These are phyloP conservation scores for Drosophila algonquin DNA, from an alignment of 2,888 invertebrate genomes.

Conservation along the genomic window DNA sequence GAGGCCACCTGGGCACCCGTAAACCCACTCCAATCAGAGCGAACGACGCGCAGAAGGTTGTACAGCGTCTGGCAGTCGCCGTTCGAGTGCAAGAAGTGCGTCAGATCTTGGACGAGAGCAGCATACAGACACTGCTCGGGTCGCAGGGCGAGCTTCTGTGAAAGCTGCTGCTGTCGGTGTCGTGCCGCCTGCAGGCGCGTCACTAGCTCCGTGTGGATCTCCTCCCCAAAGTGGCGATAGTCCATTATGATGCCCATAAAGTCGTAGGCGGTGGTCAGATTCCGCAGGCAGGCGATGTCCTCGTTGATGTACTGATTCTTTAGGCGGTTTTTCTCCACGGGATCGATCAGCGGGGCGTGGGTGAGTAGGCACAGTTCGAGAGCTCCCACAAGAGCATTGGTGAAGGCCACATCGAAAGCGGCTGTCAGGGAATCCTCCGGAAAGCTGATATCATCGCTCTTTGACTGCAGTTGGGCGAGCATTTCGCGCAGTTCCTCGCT, in stretches of 20 bases:
- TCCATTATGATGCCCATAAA: slow-evolving; percentile 82
- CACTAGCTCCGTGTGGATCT: slow-evolving; percentile 70
- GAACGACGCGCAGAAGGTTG: slow-evolving; percentile 64
- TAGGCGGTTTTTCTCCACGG: slow-evolving; percentile 90
- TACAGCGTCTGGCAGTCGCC: slow-evolving; percentile 75
- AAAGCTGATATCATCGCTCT: slow-evolving; percentile 1
- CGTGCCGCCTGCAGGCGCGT: slow-evolving; percentile 51
- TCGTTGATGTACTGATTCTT: slow-evolving; percentile 89
- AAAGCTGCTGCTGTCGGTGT: slow-evolving; percentile 71
- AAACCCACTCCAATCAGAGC: slow-evolving; percentile 61
- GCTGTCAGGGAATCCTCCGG: slow-evolving; percentile 30
- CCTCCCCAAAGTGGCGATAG: slow-evolving; percentile 80
- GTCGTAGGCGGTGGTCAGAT: slow-evolving; percentile 86
- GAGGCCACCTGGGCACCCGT: slow-evolving; percentile 26
- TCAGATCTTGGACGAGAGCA: slow-evolving; percentile 79
- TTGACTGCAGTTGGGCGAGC: slow-evolving; percentile 28
- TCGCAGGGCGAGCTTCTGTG: slow-evolving; percentile 81
- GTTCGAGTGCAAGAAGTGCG: slow-evolving; percentile 81
- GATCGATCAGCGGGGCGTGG: slow-evolving; percentile 91
- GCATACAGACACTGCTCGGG: slow-evolving; percentile 80
- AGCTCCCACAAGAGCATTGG: slow-evolving; percentile 84
- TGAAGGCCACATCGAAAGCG: slow-evolving; percentile 59
- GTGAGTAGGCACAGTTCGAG: slow-evolving; percentile 86
- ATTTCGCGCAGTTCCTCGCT: slow-evolving; percentile 52
- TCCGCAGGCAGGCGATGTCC: slow-evolving; percentile 87